These are phyloP conservation scores for Xylophagus ater DNA, from an alignment of 2,888 invertebrate species.

Conservation along the genomic window DNA sequence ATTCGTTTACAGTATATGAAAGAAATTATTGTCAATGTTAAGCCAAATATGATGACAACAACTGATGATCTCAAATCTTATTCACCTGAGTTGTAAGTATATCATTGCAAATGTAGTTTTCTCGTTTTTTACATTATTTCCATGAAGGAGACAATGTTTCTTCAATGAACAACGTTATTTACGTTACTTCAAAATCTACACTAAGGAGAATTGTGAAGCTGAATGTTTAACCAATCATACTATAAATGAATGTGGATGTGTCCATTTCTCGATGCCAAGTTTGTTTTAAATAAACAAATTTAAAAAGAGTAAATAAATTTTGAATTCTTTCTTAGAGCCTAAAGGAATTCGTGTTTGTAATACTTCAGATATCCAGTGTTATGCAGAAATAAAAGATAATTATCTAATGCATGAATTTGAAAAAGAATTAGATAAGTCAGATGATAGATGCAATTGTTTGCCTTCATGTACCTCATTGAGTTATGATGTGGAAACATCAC, in stretches of 20 bases:
- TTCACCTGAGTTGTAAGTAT: slow-evolving; percentile 41
- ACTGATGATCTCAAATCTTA: slow-evolving; percentile 53
- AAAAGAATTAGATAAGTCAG: slow-evolving; percentile 1
- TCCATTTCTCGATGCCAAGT: slow-evolving; percentile 64
- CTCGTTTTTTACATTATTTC: no score
- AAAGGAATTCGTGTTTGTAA: slow-evolving; percentile 6
- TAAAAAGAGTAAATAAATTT: no score
- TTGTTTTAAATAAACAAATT: no score
- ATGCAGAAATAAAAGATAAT: slow-evolving; percentile 8
- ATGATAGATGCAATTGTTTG: slow-evolving; percentile 46
- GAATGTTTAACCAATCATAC: slow-evolving; percentile 63
- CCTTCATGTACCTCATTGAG: slow-evolving; percentile 52
- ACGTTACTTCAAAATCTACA: slow-evolving; percentile 55
- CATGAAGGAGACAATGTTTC: slow-evolving; percentile 56
- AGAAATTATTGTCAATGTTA: slow-evolving; percentile 58
- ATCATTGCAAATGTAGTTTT: neutral
- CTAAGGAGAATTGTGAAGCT: slow-evolving; percentile 61
- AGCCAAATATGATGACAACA: slow-evolving; percentile 67
- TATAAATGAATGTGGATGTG: slow-evolving; percentile 50
- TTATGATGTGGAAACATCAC: slow-evolving; percentile 54
- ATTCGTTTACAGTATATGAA: slow-evolving; percentile 58
- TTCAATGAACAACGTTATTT: slow-evolving; percentile 54
- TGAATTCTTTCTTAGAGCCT: no score
- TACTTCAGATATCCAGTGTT: slow-evolving; percentile 6
- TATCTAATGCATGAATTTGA: slow-evolving; percentile 14